A percentile compares a stretch with the other conserved stretches of the same genome.
These are phyloP conservation scores for Drosophila erecta DNA, from an alignment of 1,140 invertebrate species.

Conservation along the genomic window DNA sequence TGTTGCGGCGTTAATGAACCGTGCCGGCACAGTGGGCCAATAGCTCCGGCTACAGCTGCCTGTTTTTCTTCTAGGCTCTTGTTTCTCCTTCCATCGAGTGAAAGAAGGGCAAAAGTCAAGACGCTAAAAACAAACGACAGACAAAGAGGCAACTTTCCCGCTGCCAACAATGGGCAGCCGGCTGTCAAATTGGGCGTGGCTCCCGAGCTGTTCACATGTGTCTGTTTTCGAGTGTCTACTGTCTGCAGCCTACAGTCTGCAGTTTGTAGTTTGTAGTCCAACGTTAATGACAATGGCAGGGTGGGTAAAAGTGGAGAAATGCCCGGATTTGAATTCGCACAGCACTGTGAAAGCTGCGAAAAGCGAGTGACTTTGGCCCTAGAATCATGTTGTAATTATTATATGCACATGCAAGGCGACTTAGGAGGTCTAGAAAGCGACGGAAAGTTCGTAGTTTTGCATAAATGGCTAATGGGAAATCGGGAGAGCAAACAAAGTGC, in stretches of 20 bases:
- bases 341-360: conserved; percentile 10
- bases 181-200: conserved; percentile 50
- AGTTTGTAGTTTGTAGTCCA: too few species aligned
- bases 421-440: not conserved
- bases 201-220: conserved; percentile 32
- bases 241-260: not conserved
- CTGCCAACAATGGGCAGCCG: conserved; percentile 36
- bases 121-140: conserved; percentile 13
- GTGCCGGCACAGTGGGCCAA: conserved; percentile 16
- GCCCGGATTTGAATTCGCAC: not conserved
- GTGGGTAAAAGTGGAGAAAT: conserved; percentile 38
- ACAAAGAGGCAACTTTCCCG: conserved; percentile 55
- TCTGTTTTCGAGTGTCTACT: conserved; percentile 39
- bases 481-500: too few species aligned
- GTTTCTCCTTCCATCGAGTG: conserved; percentile 4
- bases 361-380: conserved; percentile 3
- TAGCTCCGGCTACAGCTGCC: not conserved
- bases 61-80: not conserved
- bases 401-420: conserved; percentile 1
- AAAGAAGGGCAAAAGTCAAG: conserved; percentile 34
- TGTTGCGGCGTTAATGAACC: conserved; percentile 38
- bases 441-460: not conserved
- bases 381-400: conserved; percentile 22
- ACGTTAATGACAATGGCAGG: conserved; percentile 31
- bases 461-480: too few species aligned